Percentiles rank a stretch among this genome's conserved stretches.
Conservation (phyloP, 2,797 vertebrate genomes). For the Lepus oiostolus region DNA sequence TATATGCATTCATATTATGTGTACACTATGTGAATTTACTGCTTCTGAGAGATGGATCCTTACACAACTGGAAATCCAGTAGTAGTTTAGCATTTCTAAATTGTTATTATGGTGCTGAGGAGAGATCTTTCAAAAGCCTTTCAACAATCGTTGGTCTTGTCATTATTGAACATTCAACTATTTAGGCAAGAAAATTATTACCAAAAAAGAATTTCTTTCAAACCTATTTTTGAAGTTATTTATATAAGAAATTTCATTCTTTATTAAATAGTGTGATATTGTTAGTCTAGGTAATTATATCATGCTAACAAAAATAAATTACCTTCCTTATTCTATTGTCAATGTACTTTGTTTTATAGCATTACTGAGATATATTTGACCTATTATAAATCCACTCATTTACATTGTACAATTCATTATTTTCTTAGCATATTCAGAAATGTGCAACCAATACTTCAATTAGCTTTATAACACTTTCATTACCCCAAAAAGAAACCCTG, state of each 20-base stretch:
- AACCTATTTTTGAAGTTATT: constrained; percentile 1
- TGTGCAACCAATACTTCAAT: not conserved
- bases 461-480: constrained; percentile 41
- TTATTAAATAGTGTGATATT: constrained; percentile 51
- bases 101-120: not conserved
- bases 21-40: not conserved
- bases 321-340: constrained; percentile 32
- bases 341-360: constrained; percentile 21
- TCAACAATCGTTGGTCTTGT: not conserved
- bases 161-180: constrained; percentile 23
- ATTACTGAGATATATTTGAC: constrained; percentile 63
- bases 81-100: not conserved
- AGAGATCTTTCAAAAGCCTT: not conserved
- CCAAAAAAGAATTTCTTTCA: not conserved
- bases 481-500: constrained; percentile 6
- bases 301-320: constrained; percentile 35
- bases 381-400: constrained; percentile 21
- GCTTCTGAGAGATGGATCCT: not conserved
- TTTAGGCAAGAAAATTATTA: constrained; percentile 24
- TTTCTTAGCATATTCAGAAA: constrained; percentile 40
- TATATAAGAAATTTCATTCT: constrained; percentile 34
- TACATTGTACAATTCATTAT: constrained; percentile 45
- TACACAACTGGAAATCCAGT: not conserved
- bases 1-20: not conserved
- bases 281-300: not conserved